Base-by-base conservation (phyloP, 2,888 invertebrate species). In the Trissolcus brochymenae region DNA sequence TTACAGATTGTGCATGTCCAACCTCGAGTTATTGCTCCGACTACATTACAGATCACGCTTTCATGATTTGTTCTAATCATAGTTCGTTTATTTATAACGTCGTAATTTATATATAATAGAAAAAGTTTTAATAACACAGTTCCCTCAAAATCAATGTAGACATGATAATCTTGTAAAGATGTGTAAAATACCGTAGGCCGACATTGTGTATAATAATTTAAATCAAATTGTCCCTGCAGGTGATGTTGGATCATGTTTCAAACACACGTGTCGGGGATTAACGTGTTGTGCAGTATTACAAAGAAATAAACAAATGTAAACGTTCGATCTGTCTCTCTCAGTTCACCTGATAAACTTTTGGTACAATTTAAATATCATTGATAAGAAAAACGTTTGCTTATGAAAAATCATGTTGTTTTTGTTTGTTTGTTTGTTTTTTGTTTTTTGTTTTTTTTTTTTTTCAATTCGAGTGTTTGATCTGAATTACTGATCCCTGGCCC, bases 241-340 rank as follows among this genome's bases (percentile, higher is more conserved):
- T 77, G 61, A 81, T 67, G 59, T 73, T 76, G 72, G 72, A 65
- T 81, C 82, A 79, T 73, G 64, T 72, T 78, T 76, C 81, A 80
- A 79, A 83, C 51, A 67, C 57, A 70, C 79, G 81, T n/a, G n/a
- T 78, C 41, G 71, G 77, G 73, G 81, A 80, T 76, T 61, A 76
- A 84, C 79, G 80, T 83, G 82, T 84, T 85, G 84, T 84, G 86
- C 87, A 88, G 87, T 88, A 88, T 87, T 87, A 88, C 79, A 76
- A 80, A 81, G 77, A 71, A 87, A 87, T 87, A 86, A 87, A 87
- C 14, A 78, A 41, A 60, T 66, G 41, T 74, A 73, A 78, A 35
- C 35, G 35, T 35, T 35, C 35, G 35, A 35, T 11, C 35, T 35
- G 35, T 11, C 9, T 35, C 9, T 29, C 1, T 29, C 4, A 29